phyloP scores from a whole-genome alignment of 2,797 vertebrate species.

The Scleropages formosus region DNA sequence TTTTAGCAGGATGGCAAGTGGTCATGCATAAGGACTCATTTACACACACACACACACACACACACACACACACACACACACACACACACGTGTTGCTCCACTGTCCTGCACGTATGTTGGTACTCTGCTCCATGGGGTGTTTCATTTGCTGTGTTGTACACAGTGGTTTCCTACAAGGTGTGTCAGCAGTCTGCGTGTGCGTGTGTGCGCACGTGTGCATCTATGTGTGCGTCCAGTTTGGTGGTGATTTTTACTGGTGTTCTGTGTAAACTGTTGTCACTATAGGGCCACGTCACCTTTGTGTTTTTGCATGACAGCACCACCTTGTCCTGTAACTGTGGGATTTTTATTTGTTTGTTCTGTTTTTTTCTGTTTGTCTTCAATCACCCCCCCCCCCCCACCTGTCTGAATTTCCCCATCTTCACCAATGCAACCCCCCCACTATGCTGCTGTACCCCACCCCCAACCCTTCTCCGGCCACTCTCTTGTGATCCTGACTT shows the following conservation, averaged over 20 bases:
- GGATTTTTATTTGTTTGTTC: slow-evolving; percentile 63
- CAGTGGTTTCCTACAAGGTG: slow-evolving; percentile 24
- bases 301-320: slow-evolving; percentile 59
- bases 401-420: slow-evolving; percentile 36
- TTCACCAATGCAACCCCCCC: slow-evolving; percentile 39
- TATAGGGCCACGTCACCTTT: slow-evolving; percentile 24
- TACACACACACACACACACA: background rate
- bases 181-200: slow-evolving; percentile 19
- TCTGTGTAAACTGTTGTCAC: slow-evolving; percentile 13
- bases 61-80: background rate
- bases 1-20: background rate
- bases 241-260: slow-evolving; percentile 23
- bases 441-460: slow-evolving; percentile 47
- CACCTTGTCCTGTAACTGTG: slow-evolving; percentile 60
- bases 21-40: background rate
- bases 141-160: background rate
- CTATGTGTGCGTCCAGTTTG: slow-evolving; percentile 34
- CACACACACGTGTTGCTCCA: background rate
- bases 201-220: slow-evolving; percentile 30
- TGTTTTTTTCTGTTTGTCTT: slow-evolving; percentile 58
- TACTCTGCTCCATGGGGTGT: slow-evolving; percentile 27
- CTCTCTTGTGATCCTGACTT: background rate
- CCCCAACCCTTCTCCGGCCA: background rate
- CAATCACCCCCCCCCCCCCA: slow-evolving; percentile 49
- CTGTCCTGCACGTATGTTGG: background rate